phyloP scores from a whole-genome alignment of 2,797 vertebrate genomes.

The Melanotaenia pygmaea region DNA sequence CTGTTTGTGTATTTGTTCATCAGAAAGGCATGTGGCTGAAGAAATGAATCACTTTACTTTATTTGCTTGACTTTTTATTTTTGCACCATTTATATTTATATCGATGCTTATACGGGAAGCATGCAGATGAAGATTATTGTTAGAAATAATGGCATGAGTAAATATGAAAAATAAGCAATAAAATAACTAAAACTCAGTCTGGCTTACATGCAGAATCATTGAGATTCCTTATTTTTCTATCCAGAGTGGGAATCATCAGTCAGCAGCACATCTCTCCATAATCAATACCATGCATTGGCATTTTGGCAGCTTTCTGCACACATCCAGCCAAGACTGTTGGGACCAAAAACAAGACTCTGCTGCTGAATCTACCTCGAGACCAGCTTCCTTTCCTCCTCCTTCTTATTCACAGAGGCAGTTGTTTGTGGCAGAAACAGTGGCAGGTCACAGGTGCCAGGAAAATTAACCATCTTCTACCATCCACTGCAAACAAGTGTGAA shows the following conservation, averaged over 20 bases:
- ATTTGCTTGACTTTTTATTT: background rate
- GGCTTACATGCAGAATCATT: conserved; percentile 12
- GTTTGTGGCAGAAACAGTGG: conserved; percentile 66
- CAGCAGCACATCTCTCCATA: conserved; percentile 47
- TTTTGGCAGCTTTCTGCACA: conserved; percentile 48
- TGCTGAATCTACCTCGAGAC: background rate
- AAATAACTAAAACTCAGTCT: background rate
- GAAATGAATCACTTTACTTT: conserved; percentile 30
- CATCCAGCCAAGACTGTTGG: conserved; percentile 30
- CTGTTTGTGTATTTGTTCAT: conserved; percentile 49
- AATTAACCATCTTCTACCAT: conserved; percentile 73
- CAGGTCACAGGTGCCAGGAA: conserved; percentile 82
- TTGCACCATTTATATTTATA: background rate
- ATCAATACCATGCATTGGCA: conserved; percentile 60
- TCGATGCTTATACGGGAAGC: conserved; percentile 10
- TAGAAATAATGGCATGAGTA: background rate
- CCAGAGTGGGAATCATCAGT: conserved; percentile 54
- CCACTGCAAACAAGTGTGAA: conserved; percentile 69
- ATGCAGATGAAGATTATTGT: conserved; percentile 7
- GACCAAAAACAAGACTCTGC: conserved; percentile 49
- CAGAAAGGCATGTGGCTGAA: conserved; percentile 44
- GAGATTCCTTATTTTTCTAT: conserved; percentile 16
- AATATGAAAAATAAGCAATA: conserved; percentile 1
- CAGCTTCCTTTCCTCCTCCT: conserved; percentile 58
- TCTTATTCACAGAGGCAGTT: conserved; percentile 71